phyloP scores from a whole-genome alignment of 2,888 invertebrate species.

The Cynaeus angustus region DNA sequence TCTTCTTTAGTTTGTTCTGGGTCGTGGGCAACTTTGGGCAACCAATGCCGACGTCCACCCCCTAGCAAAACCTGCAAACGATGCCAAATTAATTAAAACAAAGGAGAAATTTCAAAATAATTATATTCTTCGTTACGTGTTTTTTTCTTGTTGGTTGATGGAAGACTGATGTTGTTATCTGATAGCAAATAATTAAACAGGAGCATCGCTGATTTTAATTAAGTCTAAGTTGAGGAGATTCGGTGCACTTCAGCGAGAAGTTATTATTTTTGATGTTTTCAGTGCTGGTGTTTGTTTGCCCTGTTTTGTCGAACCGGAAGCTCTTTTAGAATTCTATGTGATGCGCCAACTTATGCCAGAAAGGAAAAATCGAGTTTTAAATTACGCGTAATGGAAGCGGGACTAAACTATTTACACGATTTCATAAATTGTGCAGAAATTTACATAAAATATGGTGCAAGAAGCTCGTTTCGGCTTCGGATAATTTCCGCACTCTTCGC shows the following conservation, averaged over 20 bases:
- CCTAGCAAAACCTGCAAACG: conserved; percentile 82
- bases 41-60: conserved; percentile 84
- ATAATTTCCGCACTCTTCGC: conserved; percentile 5
- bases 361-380: conserved; percentile 18
- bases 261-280: conserved; percentile 9
- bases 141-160: neutral
- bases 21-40: conserved; percentile 82
- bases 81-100: neutral
- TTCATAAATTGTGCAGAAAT: conserved; percentile 5
- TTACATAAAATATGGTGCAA: neutral
- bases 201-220: conserved; percentile 21
- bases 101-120: no score
- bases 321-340: conserved; percentile 18
- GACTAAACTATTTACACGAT: conserved; percentile 6
- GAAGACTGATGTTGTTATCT: conserved; percentile 8
- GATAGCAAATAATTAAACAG: conserved; percentile 19
- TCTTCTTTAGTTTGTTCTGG: conserved; percentile 82
- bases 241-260: neutral
- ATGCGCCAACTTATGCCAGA: neutral
- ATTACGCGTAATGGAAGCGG: conserved; percentile 14
- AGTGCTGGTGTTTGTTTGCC: neutral
- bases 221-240: conserved; percentile 9
- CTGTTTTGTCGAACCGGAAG: conserved; percentile 1
- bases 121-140: no score
- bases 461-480: neutral